phyloP scores from a whole-genome alignment of 2,888 invertebrate genomes.

The Sabellastarte sp. region DNA sequence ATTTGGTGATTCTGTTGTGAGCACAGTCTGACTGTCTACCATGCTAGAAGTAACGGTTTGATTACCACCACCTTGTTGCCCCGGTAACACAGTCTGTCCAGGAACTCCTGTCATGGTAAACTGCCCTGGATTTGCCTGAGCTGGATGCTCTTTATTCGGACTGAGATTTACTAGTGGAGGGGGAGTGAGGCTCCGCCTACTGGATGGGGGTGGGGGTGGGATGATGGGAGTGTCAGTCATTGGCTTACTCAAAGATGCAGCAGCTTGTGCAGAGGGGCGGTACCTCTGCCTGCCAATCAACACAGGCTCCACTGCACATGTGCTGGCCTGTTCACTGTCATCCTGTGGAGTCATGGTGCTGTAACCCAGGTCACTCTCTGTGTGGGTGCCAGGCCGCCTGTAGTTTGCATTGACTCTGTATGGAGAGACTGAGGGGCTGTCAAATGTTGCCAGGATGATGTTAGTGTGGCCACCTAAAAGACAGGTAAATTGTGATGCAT shows the following conservation, averaged over 20 bases:
- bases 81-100: constrained; percentile 40
- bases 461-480: constrained; percentile 56
- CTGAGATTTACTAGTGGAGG: constrained; percentile 33
- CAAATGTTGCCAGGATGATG: constrained; percentile 55
- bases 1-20: constrained; percentile 63
- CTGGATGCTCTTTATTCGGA: constrained; percentile 5
- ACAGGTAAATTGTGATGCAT: too few species aligned
- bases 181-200: constrained; percentile 48
- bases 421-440: constrained; percentile 74
- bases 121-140: constrained; percentile 41
- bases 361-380: constrained; percentile 87
- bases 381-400: constrained; percentile 68
- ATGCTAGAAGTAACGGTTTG: too few species aligned
- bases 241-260: constrained; percentile 30
- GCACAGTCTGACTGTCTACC: too few species aligned
- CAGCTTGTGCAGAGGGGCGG: constrained; percentile 40
- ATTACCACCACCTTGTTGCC: constrained; percentile 18
- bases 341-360: constrained; percentile 40
- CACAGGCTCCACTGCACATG: constrained; percentile 55
- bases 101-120: constrained; percentile 34
- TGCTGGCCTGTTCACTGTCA: constrained; percentile 57
- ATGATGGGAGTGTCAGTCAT: constrained; percentile 28
- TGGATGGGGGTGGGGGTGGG: constrained; percentile 40
- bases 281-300: constrained; percentile 53
- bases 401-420: constrained; percentile 83